Evolutionary conservation across 2,888 invertebrate genomes (phyloP), one percentile per base, ranked within the genome.

Genomic region (Sisyra nigra): DNA sequence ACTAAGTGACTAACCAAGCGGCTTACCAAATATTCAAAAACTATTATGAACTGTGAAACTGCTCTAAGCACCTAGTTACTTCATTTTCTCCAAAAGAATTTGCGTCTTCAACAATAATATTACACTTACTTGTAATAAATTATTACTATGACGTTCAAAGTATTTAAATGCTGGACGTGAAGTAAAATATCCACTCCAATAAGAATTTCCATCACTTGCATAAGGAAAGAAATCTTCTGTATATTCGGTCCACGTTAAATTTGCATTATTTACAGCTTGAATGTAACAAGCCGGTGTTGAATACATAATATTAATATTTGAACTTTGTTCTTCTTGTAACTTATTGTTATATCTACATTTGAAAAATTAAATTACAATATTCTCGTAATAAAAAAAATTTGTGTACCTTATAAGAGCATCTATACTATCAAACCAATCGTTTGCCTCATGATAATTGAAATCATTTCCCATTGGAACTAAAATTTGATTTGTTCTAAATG

Each of bases 401-500:
- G 18, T 10, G 6, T 8, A 48, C 48, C 32, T 42, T 36, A 49
- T 48, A 14, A 50, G 40, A 49, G 66, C 67, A 52, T 74, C 74
- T 50, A 74, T 52, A 50, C 72, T 72, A 40, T 61, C 60, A 52
- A 61, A 74, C 67, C 69, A 70, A 10, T 55, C 53, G 30, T 61
- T 54, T 4, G 73, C 72, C 47, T 74, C 70, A 58, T 84, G 81
- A 57, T 86, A 93, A 52, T 82, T 76, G 58, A 94, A 93, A 62
- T 94, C 93, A 50, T 85, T 81, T 0, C 93, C 93, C 91, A 92
- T 92, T 0, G 92, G 85, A 41, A 92, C 66, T 50, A 91, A 69
- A 10, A 91, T 66, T 56, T 92, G 81, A 48, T 77, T 74, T 0
- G 84, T 24, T 24, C 24, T 24, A 24, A 5, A 24, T 24, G 24